Conservation (phyloP, 1,140 invertebrate genomes). For the Xylocopa sonorina region DNA sequence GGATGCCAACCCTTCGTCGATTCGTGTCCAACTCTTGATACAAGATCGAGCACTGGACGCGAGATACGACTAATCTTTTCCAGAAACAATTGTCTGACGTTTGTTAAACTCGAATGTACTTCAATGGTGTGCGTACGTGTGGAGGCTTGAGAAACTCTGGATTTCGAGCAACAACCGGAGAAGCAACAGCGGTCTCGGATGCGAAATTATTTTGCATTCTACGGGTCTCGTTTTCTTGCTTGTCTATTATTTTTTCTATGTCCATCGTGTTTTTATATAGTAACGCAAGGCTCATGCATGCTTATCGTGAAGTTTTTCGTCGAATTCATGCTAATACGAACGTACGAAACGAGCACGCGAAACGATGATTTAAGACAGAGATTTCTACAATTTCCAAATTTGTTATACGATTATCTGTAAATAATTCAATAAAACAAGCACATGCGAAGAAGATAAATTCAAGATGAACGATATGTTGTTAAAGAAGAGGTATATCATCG, state of each 20-base stretch:
- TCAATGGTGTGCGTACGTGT: no score
- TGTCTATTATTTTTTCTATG: neutral
- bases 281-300: conserved; percentile 20
- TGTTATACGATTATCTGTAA: no score
- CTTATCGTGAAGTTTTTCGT: neutral
- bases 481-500: no score
- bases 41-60: no score
- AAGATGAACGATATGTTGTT: no score
- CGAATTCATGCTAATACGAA: conserved; percentile 14
- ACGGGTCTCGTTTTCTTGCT: conserved; percentile 8
- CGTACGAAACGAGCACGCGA: neutral
- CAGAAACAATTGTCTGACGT: no score
- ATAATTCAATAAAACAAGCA: no score
- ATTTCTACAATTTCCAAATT: no score
- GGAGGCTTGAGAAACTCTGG: conserved; percentile 50
- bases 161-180: conserved; percentile 44
- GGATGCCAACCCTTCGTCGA: neutral
- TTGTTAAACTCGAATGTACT: no score
- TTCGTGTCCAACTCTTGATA: no score
- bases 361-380: no score
- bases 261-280: conserved; percentile 16
- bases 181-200: conserved; percentile 18
- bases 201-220: conserved; percentile 46
- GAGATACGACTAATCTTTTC: no score
- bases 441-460: neutral